Conservation (phyloP, 37 sponge, comb jelly and placozoan species). For the Beroe ovata region DNA sequence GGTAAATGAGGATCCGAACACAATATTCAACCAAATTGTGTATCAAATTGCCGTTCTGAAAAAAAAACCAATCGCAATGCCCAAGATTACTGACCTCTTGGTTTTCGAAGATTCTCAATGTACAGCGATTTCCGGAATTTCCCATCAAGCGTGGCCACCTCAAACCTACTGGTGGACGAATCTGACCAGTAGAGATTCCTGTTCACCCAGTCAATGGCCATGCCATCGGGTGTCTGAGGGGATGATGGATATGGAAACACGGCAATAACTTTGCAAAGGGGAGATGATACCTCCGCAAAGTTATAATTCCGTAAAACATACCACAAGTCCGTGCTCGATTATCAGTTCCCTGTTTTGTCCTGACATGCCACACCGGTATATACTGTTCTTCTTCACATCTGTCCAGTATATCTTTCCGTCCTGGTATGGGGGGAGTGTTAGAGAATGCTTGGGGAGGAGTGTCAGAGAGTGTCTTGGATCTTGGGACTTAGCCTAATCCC, state of each 20-base stretch:
- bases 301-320: too few relatives aligned
- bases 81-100: constrained; percentile 52
- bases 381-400: constrained; percentile 48
- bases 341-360: constrained; percentile 23
- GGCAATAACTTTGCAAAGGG: too few relatives aligned
- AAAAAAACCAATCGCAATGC: too few relatives aligned
- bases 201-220: constrained; percentile 65
- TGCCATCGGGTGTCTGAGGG: constrained; percentile 35
- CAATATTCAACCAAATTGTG: too few relatives aligned
- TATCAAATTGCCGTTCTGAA: too few relatives aligned
- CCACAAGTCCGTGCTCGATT: constrained; percentile 53
- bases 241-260: neutral
- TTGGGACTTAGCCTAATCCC: too few relatives aligned
- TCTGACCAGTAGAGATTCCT: constrained; percentile 40
- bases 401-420: constrained; percentile 64
- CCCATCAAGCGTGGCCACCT: constrained; percentile 35
- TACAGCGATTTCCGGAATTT: constrained; percentile 16
- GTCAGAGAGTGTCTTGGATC: too few relatives aligned
- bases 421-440: constrained; percentile 3
- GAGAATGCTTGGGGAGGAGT: too few relatives aligned
- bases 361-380: constrained; percentile 33
- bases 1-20: too few relatives aligned
- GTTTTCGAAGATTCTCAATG: neutral
- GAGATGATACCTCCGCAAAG: too few relatives aligned
- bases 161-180: constrained; percentile 24